Conservation (phyloP, 2,888 invertebrate genomes). For the Plagodis dolabraria region DNA sequence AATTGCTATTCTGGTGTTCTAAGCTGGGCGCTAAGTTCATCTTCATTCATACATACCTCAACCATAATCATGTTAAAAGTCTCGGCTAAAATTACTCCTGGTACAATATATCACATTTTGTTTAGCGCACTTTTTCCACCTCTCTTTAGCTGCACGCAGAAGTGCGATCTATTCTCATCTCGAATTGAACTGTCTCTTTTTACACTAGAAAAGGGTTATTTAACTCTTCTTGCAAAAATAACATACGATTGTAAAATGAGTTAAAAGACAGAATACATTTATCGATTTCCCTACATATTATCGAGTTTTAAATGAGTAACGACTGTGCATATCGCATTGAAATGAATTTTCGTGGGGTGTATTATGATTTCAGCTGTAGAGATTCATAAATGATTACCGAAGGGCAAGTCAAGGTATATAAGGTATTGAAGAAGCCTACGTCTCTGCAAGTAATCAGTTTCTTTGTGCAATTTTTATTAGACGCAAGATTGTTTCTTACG, state of each 20-base stretch:
- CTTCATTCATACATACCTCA: no score
- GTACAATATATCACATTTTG: no score
- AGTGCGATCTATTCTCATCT: no score
- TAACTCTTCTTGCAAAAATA: no score
- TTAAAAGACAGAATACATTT: slow-evolving; percentile 18
- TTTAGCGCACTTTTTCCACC: no score
- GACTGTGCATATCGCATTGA: slow-evolving; percentile 27
- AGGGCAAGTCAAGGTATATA: slow-evolving; percentile 7
- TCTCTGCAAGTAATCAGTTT: background rate
- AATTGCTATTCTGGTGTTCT: no score
- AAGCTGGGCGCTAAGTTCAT: no score
- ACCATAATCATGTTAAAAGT: no score
- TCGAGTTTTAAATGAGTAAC: slow-evolving; percentile 31
- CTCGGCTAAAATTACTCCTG: no score
- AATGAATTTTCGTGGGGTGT: slow-evolving; percentile 34
- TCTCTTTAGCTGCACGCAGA: no score
- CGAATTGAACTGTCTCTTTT: no score
- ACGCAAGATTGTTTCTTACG: background rate
- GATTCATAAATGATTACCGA: slow-evolving; percentile 15
- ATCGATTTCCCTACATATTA: slow-evolving; percentile 29
- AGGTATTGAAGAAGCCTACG: slow-evolving; percentile 8
- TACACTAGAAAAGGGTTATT: no score
- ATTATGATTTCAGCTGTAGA: slow-evolving; percentile 23
- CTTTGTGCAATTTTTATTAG: slow-evolving; percentile 2
- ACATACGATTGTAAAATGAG: slow-evolving; percentile 1